Evolutionary conservation across 2,797 vertebrate species (phyloP).

Genomic region (Sebastes baramenuke): DNA sequence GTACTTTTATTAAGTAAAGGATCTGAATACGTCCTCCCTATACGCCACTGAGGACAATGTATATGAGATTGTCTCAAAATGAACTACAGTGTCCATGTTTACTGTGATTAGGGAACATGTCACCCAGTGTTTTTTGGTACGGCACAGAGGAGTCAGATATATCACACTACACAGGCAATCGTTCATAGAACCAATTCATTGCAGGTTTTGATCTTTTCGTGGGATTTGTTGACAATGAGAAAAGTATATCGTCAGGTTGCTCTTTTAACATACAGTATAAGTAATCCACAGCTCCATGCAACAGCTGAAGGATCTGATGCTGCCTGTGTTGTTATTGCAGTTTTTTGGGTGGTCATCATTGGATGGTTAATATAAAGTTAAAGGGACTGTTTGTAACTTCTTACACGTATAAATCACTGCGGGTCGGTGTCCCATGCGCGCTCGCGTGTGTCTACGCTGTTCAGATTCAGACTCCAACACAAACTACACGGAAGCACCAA

Average conservation of each 20-base stretch:
- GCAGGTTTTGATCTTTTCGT: neutral
- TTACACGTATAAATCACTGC: too few relatives aligned
- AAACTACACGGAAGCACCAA: too few relatives aligned
- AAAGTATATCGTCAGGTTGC: neutral
- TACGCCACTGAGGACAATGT: too few relatives aligned
- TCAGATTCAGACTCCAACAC: too few relatives aligned
- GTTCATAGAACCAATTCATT: neutral
- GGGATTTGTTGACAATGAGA: neutral
- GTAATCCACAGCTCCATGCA: neutral
- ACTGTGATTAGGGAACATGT: neutral
- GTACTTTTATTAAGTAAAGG: neutral
- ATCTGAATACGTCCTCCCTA: neutral
- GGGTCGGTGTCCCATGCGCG: too few relatives aligned
- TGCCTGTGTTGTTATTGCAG: neutral
- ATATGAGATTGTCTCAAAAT: too few relatives aligned
- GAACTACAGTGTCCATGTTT: neutral
- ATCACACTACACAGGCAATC: neutral
- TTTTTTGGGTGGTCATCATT: neutral
- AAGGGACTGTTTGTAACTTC: too few relatives aligned
- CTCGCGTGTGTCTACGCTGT: too few relatives aligned
- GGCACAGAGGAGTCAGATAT: neutral
- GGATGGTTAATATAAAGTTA: neutral
- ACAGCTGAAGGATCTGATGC: neutral
- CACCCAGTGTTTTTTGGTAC: neutral
- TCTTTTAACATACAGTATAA: neutral